Conservation (phyloP, 2,113 vertebrate genomes). For the Carollia perspicillata region DNA sequence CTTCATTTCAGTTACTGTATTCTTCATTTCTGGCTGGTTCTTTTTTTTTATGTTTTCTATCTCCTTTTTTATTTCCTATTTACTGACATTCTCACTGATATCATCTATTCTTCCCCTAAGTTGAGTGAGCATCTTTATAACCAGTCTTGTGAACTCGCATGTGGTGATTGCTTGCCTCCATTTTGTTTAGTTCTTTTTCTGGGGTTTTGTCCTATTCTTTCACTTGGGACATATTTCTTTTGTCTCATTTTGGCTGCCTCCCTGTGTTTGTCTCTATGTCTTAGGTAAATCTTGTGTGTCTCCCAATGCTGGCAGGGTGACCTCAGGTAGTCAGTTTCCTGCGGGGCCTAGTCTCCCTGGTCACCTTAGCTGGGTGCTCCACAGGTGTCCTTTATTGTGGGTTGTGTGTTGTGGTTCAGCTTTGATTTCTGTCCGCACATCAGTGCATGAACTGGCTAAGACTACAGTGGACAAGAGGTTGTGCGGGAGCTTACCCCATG, state of each 20-base stretch:
- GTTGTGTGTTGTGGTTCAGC: background rate
- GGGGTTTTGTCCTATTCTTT: background rate
- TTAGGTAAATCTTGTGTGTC: background rate
- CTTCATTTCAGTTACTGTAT: background rate
- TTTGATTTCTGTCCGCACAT: background rate
- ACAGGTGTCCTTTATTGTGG: background rate
- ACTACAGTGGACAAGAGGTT: background rate
- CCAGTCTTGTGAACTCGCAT: background rate
- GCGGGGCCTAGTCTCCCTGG: background rate
- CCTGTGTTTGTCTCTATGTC: too few relatives aligned
- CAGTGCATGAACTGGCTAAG: background rate
- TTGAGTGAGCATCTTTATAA: background rate
- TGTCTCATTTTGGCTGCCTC: background rate
- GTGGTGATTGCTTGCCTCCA: background rate
- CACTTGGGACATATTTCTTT: background rate
- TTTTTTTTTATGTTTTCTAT: background rate
- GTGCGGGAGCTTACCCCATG: background rate
- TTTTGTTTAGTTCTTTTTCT: background rate
- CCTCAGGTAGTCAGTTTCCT: background rate
- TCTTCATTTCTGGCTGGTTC: background rate
- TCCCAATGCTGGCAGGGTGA: background rate
- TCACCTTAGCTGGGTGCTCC: background rate
- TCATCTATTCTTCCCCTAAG: background rate
- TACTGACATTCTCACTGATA: background rate
- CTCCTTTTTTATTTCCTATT: background rate